phyloP scores from a whole-genome alignment of 2,888 invertebrate species.

The Dexiosoma caninum region DNA sequence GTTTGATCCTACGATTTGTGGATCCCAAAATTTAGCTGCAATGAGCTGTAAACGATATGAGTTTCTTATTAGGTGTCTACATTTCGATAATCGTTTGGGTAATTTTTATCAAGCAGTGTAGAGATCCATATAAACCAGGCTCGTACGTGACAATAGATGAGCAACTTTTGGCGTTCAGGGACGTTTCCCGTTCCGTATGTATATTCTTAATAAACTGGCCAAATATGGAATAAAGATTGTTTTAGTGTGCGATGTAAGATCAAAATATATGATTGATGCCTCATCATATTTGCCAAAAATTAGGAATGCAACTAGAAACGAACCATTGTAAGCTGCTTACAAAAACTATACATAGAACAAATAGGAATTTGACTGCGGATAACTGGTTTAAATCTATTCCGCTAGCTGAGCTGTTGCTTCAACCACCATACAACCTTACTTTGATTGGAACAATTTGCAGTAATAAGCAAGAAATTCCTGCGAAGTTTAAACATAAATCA shows the following conservation, averaged over 20 bases:
- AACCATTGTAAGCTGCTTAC: conserved; percentile 64
- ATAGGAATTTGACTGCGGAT: conserved; percentile 67
- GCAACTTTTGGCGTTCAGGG: conserved; percentile 43
- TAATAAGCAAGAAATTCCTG: conserved; percentile 60
- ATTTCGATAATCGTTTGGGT: conserved; percentile 49
- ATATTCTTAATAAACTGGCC: conserved; percentile 14
- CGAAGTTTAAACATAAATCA: conserved; percentile 38
- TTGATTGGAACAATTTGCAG: conserved; percentile 59
- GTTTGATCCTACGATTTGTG: conserved; percentile 43
- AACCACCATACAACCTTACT: conserved; percentile 66
- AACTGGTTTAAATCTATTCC: conserved; percentile 72
- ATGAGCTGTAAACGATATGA: conserved; percentile 35
- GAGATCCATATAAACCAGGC: conserved; percentile 44
- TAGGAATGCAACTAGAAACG: neutral
- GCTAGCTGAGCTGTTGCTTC: conserved; percentile 66
- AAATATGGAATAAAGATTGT: conserved; percentile 22
- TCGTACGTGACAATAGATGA: conserved; percentile 44
- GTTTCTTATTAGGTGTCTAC: neutral
- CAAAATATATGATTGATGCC: conserved; percentile 31
- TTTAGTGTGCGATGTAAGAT: conserved; percentile 13
- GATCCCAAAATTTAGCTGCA: conserved; percentile 12
- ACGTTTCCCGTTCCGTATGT: conserved; percentile 31
- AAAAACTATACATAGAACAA: conserved; percentile 65
- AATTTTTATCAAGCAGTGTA: conserved; percentile 18
- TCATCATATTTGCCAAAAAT: conserved; percentile 23